Base-by-base conservation (phyloP, 1,140 invertebrate species). In the Choristoneura fumiferana region DNA sequence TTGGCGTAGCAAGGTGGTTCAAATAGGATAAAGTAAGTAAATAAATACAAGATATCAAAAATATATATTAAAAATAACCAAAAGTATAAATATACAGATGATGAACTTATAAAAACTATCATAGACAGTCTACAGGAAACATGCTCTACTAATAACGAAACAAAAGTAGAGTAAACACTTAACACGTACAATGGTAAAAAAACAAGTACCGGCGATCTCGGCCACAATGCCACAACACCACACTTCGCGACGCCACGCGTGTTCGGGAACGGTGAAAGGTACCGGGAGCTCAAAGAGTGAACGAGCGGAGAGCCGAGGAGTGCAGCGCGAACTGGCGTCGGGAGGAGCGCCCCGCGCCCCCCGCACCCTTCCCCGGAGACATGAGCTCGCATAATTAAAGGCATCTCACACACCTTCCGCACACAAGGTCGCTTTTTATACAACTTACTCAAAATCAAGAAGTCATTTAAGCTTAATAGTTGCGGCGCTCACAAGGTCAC, bases 351-450 rank as follows among this genome's bases (percentile, higher is more conserved):
- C 63, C 56, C 62, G 57, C 52, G 39, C 60, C 38, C 60, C 58
- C 54, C 36, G 39, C 62, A 36, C 64, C 54, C 43, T 29, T 18
- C 65, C 54, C 53, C 60, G 43, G 63, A 86, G 83, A 84, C 83
- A 76, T 73, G 71, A 72, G 79, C 78, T 81, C 84, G 83, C 81
- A 86, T 86, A 88, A 86, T 85, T 84, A 84, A 84, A 86, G 81
- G 82, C 63, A 79, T 71, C 79, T 81, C 76, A 78, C 77, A 81
- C 78, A 81, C 73, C 78, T 88, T 84, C 78, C 74, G 74, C 63
- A 67, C 65, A 72, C 83, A 88, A 88, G 85, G 85, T 88, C 85
- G 85, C 71, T 77, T 70, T 81, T 80, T 78, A 75, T 65, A 6
- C 22, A 6, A 29, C 22, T 3, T 6, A 29, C 22, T 29, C 22